These are phyloP conservation scores for Parazoanthus swiftii DNA, from an alignment of 92 coral and sea anemone genomes.

Conservation along the genomic window DNA sequence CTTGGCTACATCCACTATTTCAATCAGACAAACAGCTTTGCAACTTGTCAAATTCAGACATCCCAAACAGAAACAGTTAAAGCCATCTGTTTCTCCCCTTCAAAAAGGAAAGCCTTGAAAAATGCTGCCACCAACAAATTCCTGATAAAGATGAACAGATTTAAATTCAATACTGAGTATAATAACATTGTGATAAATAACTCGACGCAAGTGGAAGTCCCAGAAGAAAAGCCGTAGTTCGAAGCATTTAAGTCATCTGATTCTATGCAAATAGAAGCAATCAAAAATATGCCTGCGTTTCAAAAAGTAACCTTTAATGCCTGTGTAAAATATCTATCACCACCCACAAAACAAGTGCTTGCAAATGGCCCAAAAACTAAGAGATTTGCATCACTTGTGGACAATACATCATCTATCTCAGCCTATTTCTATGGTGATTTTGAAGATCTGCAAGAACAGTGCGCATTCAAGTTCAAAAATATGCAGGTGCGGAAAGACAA, in stretches of 20 bases:
- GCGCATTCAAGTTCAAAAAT: background rate
- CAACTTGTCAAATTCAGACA: no score
- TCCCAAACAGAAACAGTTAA: no score
- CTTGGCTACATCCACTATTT: no score
- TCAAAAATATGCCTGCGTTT: no score
- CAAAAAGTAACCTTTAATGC: slow-evolving; percentile 1
- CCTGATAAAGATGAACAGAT: background rate
- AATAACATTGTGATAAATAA: slow-evolving; percentile 10
- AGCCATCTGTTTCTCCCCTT: background rate
- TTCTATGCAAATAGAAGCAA: background rate
- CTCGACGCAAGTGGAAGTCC: background rate
- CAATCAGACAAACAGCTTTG: no score
- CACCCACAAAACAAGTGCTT: background rate
- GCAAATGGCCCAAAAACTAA: background rate
- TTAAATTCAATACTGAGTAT: slow-evolving; percentile 10
- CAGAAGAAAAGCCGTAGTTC: background rate
- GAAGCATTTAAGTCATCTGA: background rate
- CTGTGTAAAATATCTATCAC: background rate
- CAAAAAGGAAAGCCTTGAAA: background rate
- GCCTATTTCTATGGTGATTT: slow-evolving; percentile 9
- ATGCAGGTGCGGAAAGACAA: slow-evolving; percentile 7
- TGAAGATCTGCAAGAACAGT: background rate
- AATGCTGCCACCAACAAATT: background rate
- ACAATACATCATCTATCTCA: background rate
- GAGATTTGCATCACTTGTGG: slow-evolving; percentile 1